Percentiles rank a stretch among this genome's conserved stretches.
Conservation (phyloP, 2,113 vertebrate genomes). For the Leuciscus idus region DNA sequence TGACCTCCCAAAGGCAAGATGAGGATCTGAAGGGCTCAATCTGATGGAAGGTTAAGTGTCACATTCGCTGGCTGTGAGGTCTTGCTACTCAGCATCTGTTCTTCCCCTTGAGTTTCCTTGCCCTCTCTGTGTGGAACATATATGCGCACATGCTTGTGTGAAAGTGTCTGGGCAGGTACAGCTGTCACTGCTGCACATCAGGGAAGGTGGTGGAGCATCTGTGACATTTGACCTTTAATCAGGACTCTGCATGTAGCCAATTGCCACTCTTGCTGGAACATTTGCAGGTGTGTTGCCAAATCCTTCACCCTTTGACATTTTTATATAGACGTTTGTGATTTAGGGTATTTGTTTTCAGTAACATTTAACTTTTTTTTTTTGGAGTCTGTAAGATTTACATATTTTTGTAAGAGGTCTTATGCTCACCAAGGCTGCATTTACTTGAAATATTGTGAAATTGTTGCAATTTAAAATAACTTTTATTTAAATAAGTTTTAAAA, state of each 20-base stretch:
- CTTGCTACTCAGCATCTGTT: slow-evolving; percentile 29
- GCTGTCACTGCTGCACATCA: neutral
- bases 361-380: neutral
- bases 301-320: neutral
- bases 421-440: neutral
- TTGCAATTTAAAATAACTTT: neutral
- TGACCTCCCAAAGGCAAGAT: slow-evolving; percentile 2
- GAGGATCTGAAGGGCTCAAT: slow-evolving; percentile 34
- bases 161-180: neutral
- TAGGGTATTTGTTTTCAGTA: neutral
- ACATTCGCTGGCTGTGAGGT: neutral
- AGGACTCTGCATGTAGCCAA: neutral
- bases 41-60: slow-evolving; percentile 34
- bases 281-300: neutral
- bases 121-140: neutral
- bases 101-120: neutral
- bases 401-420: neutral
- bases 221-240: slow-evolving; percentile 55
- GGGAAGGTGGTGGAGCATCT: slow-evolving; percentile 45
- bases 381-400: neutral
- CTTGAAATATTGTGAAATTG: neutral
- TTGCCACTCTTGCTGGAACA: neutral
- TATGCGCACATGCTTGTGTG: neutral
- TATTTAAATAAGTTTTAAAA: neutral
- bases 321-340: neutral